Evolutionary conservation across 1,140 invertebrate species (phyloP).

Genomic region (Drosophila littoralis): DNA sequence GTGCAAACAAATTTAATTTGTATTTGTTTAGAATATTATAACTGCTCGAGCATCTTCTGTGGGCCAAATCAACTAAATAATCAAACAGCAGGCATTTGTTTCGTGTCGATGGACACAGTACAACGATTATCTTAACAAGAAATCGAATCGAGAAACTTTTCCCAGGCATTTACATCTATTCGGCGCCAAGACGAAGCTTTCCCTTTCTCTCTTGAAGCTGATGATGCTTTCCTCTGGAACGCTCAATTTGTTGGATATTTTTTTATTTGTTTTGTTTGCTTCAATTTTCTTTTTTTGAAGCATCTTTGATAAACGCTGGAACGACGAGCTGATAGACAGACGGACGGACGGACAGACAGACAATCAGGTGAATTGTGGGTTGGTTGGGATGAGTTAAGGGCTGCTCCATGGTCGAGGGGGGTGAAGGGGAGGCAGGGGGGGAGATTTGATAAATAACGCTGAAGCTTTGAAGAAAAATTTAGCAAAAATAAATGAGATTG

Average conservation of each 20-base stretch:
- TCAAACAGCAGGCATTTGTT: slow-evolving; percentile 26
- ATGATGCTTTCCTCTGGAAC: slow-evolving; percentile 36
- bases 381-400: neutral
- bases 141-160: slow-evolving; percentile 23
- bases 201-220: neutral
- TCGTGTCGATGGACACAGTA: slow-evolving; percentile 22
- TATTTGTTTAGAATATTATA: slow-evolving; percentile 8
- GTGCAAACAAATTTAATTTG: slow-evolving; percentile 18
- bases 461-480: slow-evolving; percentile 44
- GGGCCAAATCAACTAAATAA: slow-evolving; percentile 22
- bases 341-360: slow-evolving; percentile 1
- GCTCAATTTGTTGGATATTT: slow-evolving; percentile 55
- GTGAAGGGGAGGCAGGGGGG: neutral
- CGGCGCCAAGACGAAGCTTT: neutral
- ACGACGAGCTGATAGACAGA: slow-evolving; percentile 15
- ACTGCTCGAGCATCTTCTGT: slow-evolving; percentile 2
- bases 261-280: neutral
- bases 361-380: slow-evolving; percentile 20
- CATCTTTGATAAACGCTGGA: slow-evolving; percentile 48
- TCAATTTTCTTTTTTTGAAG: slow-evolving; percentile 5
- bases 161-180: slow-evolving; percentile 9
- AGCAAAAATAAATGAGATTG: slow-evolving; percentile 35
- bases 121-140: slow-evolving; percentile 24
- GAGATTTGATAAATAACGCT: slow-evolving; percentile 44
- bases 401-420: neutral